Evolutionary conservation across 2,888 invertebrate species (phyloP).

Genomic region (Epicampocera succincta): DNA sequence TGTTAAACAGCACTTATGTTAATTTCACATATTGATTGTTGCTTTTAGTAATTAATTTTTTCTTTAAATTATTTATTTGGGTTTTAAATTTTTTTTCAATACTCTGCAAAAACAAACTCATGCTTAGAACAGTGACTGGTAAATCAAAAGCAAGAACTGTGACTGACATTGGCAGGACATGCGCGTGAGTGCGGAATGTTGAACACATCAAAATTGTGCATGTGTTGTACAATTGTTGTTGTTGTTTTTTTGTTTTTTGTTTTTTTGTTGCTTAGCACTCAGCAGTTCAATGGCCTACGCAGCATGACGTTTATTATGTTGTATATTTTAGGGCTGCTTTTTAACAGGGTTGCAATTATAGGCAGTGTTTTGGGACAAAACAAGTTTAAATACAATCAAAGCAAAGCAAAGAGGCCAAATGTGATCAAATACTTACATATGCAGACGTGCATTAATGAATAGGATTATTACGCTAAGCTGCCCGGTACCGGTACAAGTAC

Average conservation of each 20-base stretch:
- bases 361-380: neutral
- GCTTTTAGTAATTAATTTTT: slow-evolving; percentile 48
- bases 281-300: slow-evolving; percentile 10
- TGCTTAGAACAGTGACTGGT: slow-evolving; percentile 19
- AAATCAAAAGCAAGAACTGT: neutral
- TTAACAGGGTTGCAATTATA: too few species aligned
- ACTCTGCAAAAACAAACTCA: slow-evolving; percentile 58
- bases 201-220: slow-evolving; percentile 4
- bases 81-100: slow-evolving; percentile 54
- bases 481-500: too few species aligned
- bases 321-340: too few species aligned
- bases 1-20: slow-evolving; percentile 19
- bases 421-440: too few species aligned
- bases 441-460: too few species aligned
- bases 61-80: slow-evolving; percentile 54
- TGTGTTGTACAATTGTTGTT: slow-evolving; percentile 29
- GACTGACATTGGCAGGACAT: slow-evolving; percentile 53
- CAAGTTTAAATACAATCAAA: too few species aligned
- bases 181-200: slow-evolving; percentile 19
- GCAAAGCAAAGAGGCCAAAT: too few species aligned
- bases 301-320: too few species aligned
- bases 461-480: too few species aligned
- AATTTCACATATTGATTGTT: slow-evolving; percentile 57
- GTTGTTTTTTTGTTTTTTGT: neutral
- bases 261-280: neutral